Percentiles rank a stretch among this genome's conserved stretches.
These are phyloP conservation scores for Campoletis raptor DNA, from an alignment of 2,888 invertebrate genomes.

Conservation along the genomic window DNA sequence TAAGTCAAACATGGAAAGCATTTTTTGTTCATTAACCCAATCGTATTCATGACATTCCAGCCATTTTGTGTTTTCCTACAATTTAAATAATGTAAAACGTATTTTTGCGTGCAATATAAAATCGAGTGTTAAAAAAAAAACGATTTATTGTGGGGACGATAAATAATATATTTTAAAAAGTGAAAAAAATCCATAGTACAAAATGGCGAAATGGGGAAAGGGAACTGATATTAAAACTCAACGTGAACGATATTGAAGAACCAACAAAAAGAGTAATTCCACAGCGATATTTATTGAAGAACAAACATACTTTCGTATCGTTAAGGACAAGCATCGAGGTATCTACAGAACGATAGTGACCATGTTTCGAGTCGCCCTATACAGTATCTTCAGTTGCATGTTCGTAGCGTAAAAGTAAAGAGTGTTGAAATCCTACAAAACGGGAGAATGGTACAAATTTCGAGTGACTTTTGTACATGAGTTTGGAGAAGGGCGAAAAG, in stretches of 20 bases:
- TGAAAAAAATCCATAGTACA: no score
- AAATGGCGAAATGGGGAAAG: no score
- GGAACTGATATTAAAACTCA: no score
- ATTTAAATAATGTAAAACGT: neutral
- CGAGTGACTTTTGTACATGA: neutral
- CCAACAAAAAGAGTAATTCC: neutral
- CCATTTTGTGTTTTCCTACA: neutral
- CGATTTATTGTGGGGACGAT: no score
- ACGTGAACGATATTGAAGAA: neutral
- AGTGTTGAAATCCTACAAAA: neutral
- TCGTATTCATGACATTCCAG: neutral
- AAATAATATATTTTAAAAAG: no score
- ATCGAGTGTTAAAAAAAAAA: neutral
- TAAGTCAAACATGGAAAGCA: neutral
- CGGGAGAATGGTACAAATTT: neutral
- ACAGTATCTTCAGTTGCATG: neutral
- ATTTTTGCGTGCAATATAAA: neutral
- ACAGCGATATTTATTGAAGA: no score
- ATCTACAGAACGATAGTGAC: neutral
- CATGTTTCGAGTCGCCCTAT: neutral
- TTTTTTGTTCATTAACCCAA: neutral
- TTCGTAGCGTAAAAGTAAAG: neutral
- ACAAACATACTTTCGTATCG: no score
- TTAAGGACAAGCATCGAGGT: neutral
- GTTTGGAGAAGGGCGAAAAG: neutral